Evolutionary conservation across 2,888 invertebrate genomes (phyloP).

Genomic region (Elaeidobius kamerunicus): DNA sequence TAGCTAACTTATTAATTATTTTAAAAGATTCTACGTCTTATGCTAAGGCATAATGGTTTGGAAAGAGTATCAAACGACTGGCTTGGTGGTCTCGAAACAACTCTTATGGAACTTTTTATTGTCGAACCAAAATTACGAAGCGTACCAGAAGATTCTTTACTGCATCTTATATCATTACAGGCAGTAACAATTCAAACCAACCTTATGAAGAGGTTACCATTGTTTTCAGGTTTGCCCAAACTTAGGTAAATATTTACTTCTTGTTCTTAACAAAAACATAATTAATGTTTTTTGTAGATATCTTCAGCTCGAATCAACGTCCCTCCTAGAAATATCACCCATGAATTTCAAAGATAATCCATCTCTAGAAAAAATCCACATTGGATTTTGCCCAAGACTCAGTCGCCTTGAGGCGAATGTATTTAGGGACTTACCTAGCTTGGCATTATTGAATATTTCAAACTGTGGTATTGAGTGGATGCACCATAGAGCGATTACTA

Average conservation of each 20-base stretch:
- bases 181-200: conserved; percentile 81
- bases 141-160: conserved; percentile 74
- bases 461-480: conserved; percentile 73
- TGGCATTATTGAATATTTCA: conserved; percentile 71
- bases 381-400: conserved; percentile 67
- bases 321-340: conserved; percentile 63
- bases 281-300: conserved; percentile 59
- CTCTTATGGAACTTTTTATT: conserved; percentile 77
- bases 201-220: conserved; percentile 70
- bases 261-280: neutral
- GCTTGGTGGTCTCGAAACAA: conserved; percentile 73
- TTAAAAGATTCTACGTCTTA: conserved; percentile 62
- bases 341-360: conserved; percentile 69
- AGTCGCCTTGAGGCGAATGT: conserved; percentile 69
- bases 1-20: neutral
- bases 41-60: conserved; percentile 79
- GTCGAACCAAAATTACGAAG: conserved; percentile 80
- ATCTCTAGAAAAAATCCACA: conserved; percentile 69
- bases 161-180: conserved; percentile 70
- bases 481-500: conserved; percentile 72
- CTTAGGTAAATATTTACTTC: conserved; percentile 46
- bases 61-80: conserved; percentile 79
- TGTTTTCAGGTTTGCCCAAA: conserved; percentile 67
- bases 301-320: conserved; percentile 67
- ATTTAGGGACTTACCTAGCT: conserved; percentile 58